Conservation (phyloP, 2,888 invertebrate species). For the Zhengitettix transpicula region DNA sequence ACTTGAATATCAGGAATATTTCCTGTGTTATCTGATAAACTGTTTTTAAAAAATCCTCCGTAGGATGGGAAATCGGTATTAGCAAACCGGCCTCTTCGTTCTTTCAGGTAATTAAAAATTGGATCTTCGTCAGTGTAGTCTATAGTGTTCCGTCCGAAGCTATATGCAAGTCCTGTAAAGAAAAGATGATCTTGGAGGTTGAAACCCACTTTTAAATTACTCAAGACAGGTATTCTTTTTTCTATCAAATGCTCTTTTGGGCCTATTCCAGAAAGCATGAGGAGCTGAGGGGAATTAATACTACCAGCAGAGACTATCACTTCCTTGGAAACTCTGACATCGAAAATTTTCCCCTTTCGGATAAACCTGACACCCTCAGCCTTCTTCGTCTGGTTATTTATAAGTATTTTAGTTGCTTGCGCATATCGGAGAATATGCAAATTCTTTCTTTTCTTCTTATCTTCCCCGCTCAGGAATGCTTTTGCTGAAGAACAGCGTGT, state of each 20-base stretch:
- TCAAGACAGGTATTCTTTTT: neutral
- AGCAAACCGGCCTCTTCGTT: slow-evolving; percentile 28
- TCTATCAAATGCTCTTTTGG: neutral
- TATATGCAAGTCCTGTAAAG: neutral
- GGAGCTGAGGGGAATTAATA: neutral
- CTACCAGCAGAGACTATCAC: neutral
- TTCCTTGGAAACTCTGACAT: slow-evolving; percentile 8
- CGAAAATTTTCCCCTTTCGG: slow-evolving; percentile 28
- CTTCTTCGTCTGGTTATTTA: slow-evolving; percentile 40
- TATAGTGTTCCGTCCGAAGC: neutral
- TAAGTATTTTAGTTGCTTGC: slow-evolving; percentile 44
- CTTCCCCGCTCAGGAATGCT: slow-evolving; percentile 41
- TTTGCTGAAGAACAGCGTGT: slow-evolving; percentile 37
- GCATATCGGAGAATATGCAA: slow-evolving; percentile 46
- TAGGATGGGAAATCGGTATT: slow-evolving; percentile 30
- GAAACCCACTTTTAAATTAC: neutral
- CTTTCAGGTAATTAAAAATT: slow-evolving; percentile 23
- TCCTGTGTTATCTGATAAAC: no score
- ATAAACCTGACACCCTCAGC: slow-evolving; percentile 53
- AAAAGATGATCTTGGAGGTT: neutral
- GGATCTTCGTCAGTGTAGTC: no score
- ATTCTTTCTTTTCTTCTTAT: slow-evolving; percentile 36
- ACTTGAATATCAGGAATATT: no score
- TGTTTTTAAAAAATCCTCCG: slow-evolving; percentile 29
- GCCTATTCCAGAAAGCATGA: neutral